Evolutionary conservation across 1,140 invertebrate species (phyloP).

Genomic region (Trachelipus rathkii): DNA sequence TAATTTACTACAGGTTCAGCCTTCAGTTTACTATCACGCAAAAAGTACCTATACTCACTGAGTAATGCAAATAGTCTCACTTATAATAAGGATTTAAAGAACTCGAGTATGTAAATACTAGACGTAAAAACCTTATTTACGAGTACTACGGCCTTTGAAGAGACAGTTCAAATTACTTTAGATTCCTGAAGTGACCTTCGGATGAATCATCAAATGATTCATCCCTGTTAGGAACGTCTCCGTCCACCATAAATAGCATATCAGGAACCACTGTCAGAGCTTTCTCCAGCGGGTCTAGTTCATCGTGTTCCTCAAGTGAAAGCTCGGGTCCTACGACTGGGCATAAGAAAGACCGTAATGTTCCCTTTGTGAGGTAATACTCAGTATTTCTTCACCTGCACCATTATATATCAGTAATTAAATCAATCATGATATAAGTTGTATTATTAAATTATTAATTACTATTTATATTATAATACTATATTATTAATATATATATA

Average conservation of each 20-base stretch:
- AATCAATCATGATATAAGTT: too few species aligned
- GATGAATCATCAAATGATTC: background rate
- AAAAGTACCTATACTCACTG: conserved; percentile 48
- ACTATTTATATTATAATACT: too few species aligned
- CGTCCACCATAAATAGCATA: background rate
- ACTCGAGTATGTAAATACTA: conserved; percentile 59
- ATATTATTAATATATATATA: too few species aligned
- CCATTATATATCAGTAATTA: too few species aligned
- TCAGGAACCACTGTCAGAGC: background rate
- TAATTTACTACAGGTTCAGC: conserved; percentile 34
- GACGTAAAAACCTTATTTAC: conserved; percentile 56
- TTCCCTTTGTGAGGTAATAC: background rate
- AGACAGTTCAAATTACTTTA: background rate
- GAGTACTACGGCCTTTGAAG: conserved; percentile 53
- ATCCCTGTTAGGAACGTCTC: background rate
- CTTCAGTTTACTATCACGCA: conserved; percentile 20
- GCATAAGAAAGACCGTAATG: background rate
- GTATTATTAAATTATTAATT: too few species aligned
- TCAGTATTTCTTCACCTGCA: conserved; percentile 6
- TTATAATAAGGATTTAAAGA: conserved; percentile 61
- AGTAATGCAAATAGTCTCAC: conserved; percentile 53
- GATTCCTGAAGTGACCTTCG: background rate
- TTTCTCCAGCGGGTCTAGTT: conserved; percentile 47
- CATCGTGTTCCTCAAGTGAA: conserved; percentile 52
- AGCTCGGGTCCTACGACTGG: conserved; percentile 53